A percentile compares a stretch with the other conserved stretches of the same genome.
phyloP scores from a whole-genome alignment of 2,888 invertebrate genomes.

The Oligia fasciuncula region DNA sequence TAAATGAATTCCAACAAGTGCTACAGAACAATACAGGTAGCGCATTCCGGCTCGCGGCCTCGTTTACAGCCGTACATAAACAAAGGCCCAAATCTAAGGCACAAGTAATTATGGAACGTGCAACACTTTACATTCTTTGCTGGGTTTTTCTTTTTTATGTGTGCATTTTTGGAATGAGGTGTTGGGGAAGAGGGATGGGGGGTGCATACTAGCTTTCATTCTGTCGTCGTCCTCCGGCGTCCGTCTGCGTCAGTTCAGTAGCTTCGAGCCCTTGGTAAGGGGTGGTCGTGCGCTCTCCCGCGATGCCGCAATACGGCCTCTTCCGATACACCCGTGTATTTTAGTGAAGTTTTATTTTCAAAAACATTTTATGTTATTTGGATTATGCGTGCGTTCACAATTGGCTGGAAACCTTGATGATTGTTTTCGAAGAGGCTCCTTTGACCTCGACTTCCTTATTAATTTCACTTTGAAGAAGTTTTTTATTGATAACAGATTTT shows the following conservation, averaged over 20 bases:
- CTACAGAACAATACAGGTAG: slow-evolving; percentile 74
- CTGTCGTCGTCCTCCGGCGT: slow-evolving; percentile 73
- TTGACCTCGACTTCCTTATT: slow-evolving; percentile 39
- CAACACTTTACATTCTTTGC: slow-evolving; percentile 81
- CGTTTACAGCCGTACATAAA: slow-evolving; percentile 72
- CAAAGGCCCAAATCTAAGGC: slow-evolving; percentile 71
- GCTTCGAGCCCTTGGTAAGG: slow-evolving; percentile 79
- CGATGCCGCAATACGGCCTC: slow-evolving; percentile 73
- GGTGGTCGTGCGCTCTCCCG: slow-evolving; percentile 79
- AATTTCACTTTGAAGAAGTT: slow-evolving; percentile 63
- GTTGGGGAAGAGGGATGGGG: slow-evolving; percentile 77
- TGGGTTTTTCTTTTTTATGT: slow-evolving; percentile 79
- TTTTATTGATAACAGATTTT: slow-evolving; percentile 53
- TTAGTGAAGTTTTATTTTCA: slow-evolving; percentile 79
- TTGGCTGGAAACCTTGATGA: slow-evolving; percentile 71
- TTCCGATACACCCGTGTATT: slow-evolving; percentile 71
- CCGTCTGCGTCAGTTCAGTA: slow-evolving; percentile 79
- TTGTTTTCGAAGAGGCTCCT: slow-evolving; percentile 38
- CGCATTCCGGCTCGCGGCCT: slow-evolving; percentile 69
- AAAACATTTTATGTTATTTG: slow-evolving; percentile 64
- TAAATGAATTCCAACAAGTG: slow-evolving; percentile 70
- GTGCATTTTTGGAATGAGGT: slow-evolving; percentile 83
- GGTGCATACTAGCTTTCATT: slow-evolving; percentile 80
- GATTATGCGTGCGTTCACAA: slow-evolving; percentile 73
- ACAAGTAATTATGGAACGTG: slow-evolving; percentile 75